Evolutionary conservation across 1,140 invertebrate genomes (phyloP), one percentile per base, ranked within the genome.

Genomic region (Episyrphus balteatus): DNA sequence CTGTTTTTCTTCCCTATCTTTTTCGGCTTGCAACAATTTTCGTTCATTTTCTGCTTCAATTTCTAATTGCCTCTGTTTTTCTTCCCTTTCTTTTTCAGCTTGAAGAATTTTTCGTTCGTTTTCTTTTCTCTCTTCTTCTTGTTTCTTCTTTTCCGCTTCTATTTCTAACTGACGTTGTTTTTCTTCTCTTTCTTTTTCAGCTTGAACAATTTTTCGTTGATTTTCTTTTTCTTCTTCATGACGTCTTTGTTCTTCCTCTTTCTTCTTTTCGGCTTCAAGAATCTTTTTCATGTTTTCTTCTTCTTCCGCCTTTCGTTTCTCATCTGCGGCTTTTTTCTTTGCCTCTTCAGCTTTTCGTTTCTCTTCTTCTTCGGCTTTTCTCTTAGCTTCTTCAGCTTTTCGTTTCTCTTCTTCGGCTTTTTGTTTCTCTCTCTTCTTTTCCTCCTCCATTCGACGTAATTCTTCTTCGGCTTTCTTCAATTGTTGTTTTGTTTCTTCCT

Each of bases 401-500:
- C 21, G 21, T 26, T 26, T 26, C 8, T 26, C 21, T 26, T 26
- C 21, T 26, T 26, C 21, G 3, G 21, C 21, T 8, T 26, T 26
- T 26, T 26, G 21, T 26, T 39, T 50, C 40, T 55, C 55, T 19
- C 21, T 26, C 45, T 54, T 32, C 30, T 54, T 50, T 33, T 33
- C 15, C 17, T 17, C 1, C 15, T 37, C 15, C 36, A n/a, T 37
- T 37, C 10, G 13, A 37, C 36, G 36, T 37, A 59, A 46, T 13
- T 46, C 45, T 3, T 47, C 53, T 26, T 65, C 62, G 17, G 62
- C 62, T 33, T 61, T 51, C 9, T 53, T 58, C 51, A 65, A 42
- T 46, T 65, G 56, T 13, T 53, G 45, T 1, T 59, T 53, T 41
- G 58, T 61, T 47, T 62, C 51, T 9, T 58, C 55, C 37, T 65